Percentiles rank a stretch among this genome's conserved stretches.
Conservation (phyloP, 2,797 vertebrate genomes). For the Lerista edwardsae region DNA sequence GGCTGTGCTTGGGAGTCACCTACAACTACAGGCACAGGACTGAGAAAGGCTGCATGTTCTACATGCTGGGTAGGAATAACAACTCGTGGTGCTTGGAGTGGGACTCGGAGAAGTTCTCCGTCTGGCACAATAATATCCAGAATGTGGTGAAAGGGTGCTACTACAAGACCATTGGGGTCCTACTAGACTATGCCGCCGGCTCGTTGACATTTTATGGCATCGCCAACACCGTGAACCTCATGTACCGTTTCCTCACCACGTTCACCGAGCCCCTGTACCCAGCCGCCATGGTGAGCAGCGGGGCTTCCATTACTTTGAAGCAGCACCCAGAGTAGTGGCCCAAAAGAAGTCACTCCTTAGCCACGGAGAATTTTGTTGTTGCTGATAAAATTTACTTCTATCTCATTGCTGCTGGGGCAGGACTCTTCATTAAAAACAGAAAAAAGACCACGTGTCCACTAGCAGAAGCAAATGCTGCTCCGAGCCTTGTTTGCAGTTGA, state of each 20-base stretch:
- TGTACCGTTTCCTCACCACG: slow-evolving; percentile 84
- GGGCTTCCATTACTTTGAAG: slow-evolving; percentile 58
- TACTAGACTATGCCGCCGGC: slow-evolving; percentile 84
- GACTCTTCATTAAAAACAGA: neutral
- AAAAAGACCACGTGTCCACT: neutral
- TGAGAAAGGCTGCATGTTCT: slow-evolving; percentile 66
- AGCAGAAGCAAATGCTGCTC: neutral
- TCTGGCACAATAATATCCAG: slow-evolving; percentile 82
- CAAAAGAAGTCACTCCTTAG: neutral
- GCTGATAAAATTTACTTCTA: slow-evolving; percentile 37
- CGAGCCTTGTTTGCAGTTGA: neutral
- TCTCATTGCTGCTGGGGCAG: neutral
- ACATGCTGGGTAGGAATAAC: slow-evolving; percentile 87
- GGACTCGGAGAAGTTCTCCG: slow-evolving; percentile 83
- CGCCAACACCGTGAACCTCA: slow-evolving; percentile 65
- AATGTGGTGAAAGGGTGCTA: slow-evolving; percentile 75
- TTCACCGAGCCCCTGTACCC: slow-evolving; percentile 87
- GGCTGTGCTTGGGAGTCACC: slow-evolving; percentile 86
- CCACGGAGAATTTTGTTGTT: neutral
- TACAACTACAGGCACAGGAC: slow-evolving; percentile 71
- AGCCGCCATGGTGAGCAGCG: slow-evolving; percentile 77
- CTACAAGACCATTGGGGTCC: slow-evolving; percentile 83
- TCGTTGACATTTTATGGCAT: slow-evolving; percentile 86
- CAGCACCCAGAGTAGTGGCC: slow-evolving; percentile 41
- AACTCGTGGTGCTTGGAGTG: slow-evolving; percentile 89